A percentile compares a stretch with the other conserved stretches of the same genome.
These are phyloP conservation scores for Sarcophilus harrisii DNA, from an alignment of 2,797 vertebrate genomes.

Conservation along the genomic window DNA sequence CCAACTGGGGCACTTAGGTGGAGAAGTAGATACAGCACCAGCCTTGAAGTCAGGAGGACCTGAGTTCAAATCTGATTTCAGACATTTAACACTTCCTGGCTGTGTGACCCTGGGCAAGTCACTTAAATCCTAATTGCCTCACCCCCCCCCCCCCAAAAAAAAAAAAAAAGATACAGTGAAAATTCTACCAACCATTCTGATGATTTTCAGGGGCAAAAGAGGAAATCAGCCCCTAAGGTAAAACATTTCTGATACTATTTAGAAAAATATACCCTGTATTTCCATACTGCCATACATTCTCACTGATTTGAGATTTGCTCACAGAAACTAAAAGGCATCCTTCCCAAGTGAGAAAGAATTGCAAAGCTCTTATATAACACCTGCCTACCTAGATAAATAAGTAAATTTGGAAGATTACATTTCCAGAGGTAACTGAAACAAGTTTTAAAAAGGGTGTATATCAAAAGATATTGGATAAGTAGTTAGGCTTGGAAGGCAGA, in stretches of 20 bases:
- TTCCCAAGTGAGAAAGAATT: not conserved
- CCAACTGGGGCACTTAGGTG: too few species aligned
- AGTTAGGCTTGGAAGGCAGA: not conserved
- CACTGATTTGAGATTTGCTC: not conserved
- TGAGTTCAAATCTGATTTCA: too few species aligned
- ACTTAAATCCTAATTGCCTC: too few species aligned
- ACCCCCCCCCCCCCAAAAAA: too few species aligned
- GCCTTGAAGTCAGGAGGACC: too few species aligned
- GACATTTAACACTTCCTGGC: too few species aligned
- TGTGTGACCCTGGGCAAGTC: too few species aligned
- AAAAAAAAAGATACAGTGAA: too few species aligned
- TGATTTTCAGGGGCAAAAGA: not conserved
- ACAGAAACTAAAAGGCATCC: not conserved
- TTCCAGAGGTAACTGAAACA: not conserved
- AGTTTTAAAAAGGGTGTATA: too few species aligned
- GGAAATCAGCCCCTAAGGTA: not conserved
- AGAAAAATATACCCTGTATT: not conserved
- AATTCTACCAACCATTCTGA: not conserved
- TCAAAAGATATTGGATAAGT: too few species aligned
- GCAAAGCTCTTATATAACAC: not conserved
- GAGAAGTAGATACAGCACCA: too few species aligned
- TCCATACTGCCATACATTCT: not conserved
- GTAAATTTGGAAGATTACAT: not conserved
- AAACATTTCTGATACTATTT: not conserved
- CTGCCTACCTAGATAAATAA: not conserved